These are phyloP conservation scores for Murina feae DNA, from an alignment of 2,113 vertebrate species.

Conservation along the genomic window DNA sequence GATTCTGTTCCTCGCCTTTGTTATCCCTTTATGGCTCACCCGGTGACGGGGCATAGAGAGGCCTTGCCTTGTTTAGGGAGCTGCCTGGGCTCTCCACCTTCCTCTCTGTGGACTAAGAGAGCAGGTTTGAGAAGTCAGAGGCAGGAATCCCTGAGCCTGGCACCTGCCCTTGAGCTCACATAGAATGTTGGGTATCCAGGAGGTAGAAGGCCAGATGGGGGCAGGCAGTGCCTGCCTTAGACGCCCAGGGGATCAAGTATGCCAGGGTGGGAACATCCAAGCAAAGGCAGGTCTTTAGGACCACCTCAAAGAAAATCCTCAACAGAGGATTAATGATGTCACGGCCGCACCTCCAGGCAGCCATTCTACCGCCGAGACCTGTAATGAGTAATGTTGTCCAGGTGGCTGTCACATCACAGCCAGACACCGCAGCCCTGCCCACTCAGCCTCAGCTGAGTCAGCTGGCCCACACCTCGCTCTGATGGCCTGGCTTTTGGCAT, in stretches of 20 bases:
- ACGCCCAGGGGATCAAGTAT: no score
- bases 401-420: not conserved
- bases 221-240: no score
- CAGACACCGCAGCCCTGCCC: not conserved
- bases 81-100: not conserved
- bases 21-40: not conserved
- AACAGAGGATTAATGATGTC: not conserved
- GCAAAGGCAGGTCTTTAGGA: not conserved
- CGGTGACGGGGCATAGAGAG: not conserved
- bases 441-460: not conserved
- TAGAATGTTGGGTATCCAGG: not conserved
- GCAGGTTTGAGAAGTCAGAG: not conserved
- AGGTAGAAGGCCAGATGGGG: not conserved
- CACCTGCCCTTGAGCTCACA: not conserved
- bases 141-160: not conserved
- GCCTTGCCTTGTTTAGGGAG: not conserved
- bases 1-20: not conserved
- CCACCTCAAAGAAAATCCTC: not conserved
- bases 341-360: not conserved
- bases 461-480: not conserved
- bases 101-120: not conserved
- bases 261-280: not conserved
- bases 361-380: not conserved
- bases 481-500: not conserved
- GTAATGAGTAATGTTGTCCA: not conserved